These are phyloP conservation scores for Octodon degus DNA, from an alignment of 2,113 vertebrate species.

Conservation along the genomic window DNA sequence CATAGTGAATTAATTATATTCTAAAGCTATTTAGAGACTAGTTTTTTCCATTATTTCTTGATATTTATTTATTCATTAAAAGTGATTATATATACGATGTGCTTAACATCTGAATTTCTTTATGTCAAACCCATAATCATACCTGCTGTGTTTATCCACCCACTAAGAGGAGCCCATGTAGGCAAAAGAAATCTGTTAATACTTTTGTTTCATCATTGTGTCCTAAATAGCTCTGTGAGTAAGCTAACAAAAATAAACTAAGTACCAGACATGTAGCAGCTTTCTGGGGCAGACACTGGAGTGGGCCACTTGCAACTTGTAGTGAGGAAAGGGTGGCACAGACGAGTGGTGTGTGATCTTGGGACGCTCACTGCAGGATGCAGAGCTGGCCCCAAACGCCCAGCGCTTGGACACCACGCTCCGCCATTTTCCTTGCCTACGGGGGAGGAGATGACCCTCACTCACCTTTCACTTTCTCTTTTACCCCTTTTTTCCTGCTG, in stretches of 20 bases:
- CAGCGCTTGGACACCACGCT: background rate
- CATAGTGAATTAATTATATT: conserved; percentile 43
- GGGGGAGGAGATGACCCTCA: background rate
- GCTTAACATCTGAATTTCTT: background rate
- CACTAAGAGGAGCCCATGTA: background rate
- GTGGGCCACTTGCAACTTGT: background rate
- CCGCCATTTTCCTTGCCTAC: background rate
- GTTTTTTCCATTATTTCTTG: background rate
- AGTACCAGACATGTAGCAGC: background rate
- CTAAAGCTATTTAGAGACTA: background rate
- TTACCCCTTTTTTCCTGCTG: background rate
- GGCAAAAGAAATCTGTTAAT: background rate
- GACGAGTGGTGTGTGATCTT: background rate
- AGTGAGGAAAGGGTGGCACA: background rate
- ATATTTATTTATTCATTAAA: conserved; percentile 13
- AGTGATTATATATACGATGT: background rate
- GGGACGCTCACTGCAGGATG: background rate
- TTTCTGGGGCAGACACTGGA: background rate
- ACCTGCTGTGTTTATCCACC: background rate
- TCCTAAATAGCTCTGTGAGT: background rate
- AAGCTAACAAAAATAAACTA: conserved; percentile 25
- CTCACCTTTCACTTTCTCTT: no score
- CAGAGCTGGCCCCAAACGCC: background rate
- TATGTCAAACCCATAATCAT: background rate
- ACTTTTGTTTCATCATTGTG: background rate